Evolutionary conservation across 2,888 invertebrate species (phyloP).

Genomic region (Protodeltote pygarga): DNA sequence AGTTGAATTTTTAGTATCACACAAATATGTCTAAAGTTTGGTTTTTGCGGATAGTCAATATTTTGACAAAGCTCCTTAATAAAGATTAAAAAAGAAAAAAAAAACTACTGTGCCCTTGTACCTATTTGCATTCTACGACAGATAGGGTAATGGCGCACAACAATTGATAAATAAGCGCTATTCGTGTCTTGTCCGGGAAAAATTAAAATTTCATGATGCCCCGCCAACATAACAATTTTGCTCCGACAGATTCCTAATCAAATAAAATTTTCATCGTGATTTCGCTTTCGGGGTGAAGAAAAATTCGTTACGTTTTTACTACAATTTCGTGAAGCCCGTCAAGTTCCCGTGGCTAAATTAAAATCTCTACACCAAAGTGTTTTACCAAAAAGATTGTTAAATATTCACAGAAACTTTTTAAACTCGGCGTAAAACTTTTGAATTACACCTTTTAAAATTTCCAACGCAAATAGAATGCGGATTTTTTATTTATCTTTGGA

Average conservation of each 20-base stretch:
- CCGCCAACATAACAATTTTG: conserved; percentile 55
- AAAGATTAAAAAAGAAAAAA: too few species aligned
- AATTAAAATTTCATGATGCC: conserved; percentile 48
- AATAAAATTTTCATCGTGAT: conserved; percentile 69
- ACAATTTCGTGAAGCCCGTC: conserved; percentile 27
- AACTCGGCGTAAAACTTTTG: conserved; percentile 9
- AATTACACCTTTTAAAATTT: conserved; percentile 15
- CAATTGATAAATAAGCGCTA: conserved; percentile 33
- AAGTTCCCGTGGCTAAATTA: conserved; percentile 41
- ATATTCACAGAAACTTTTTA: conserved; percentile 43
- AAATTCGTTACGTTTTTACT: conserved; percentile 40
- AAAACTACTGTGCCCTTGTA: too few species aligned
- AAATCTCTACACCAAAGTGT: conserved; percentile 47
- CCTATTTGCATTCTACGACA: conserved; percentile 10
- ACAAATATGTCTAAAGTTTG: too few species aligned
- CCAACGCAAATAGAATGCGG: conserved; percentile 23
- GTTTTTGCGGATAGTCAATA: too few species aligned
- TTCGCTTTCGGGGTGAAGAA: conserved; percentile 45
- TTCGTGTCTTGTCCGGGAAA: conserved; percentile 17
- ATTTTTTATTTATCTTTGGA: conserved; percentile 27
- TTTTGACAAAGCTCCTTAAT: too few species aligned
- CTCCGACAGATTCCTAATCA: conserved; percentile 61
- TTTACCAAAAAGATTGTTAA: conserved; percentile 33
- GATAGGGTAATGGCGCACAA: conserved; percentile 4
- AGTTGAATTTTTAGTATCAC: too few species aligned